These are phyloP conservation scores for Venustoraphidia nigricollis DNA, from an alignment of 2,888 invertebrate genomes.

Conservation along the genomic window DNA sequence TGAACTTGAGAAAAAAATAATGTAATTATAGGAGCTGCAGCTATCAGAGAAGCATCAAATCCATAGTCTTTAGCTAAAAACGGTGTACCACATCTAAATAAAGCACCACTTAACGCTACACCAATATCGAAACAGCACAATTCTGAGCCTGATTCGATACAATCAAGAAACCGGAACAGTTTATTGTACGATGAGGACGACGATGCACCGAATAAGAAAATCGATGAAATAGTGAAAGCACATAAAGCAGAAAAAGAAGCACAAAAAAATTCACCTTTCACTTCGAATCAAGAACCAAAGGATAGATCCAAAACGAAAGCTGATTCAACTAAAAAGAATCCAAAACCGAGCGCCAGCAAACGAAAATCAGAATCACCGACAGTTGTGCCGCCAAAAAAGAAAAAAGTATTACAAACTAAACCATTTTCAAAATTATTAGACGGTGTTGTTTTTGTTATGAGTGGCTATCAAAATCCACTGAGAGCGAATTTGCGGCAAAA, in stretches of 20 bases:
- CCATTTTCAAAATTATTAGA: constrained; percentile 43
- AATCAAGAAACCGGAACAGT: constrained; percentile 24
- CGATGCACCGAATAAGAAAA: constrained; percentile 25
- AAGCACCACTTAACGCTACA: constrained; percentile 5
- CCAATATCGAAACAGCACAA: constrained; percentile 8
- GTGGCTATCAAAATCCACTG: constrained; percentile 75
- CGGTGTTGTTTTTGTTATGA: constrained; percentile 63
- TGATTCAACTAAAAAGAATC: neutral
- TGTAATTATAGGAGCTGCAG: constrained; percentile 28
- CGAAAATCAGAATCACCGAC: constrained; percentile 9
- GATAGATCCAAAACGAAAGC: constrained; percentile 5
- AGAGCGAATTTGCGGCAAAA: constrained; percentile 48
- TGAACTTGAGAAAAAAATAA: neutral
- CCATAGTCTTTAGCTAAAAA: constrained; percentile 9
- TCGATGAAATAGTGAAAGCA: constrained; percentile 26
- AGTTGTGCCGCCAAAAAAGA: constrained; percentile 19
- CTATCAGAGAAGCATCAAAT: constrained; percentile 28
- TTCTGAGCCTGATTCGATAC: constrained; percentile 9
- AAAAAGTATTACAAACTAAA: constrained; percentile 17
- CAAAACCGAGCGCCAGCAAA: constrained; percentile 10
- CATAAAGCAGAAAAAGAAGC: constrained; percentile 21
- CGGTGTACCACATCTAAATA: constrained; percentile 5
- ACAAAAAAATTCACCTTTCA: constrained; percentile 6
- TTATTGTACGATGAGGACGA: constrained; percentile 35
- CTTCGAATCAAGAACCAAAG: constrained; percentile 9